Evolutionary conservation across 2,888 invertebrate genomes (phyloP).

Genomic region (Drosophila subsilvestris): DNA sequence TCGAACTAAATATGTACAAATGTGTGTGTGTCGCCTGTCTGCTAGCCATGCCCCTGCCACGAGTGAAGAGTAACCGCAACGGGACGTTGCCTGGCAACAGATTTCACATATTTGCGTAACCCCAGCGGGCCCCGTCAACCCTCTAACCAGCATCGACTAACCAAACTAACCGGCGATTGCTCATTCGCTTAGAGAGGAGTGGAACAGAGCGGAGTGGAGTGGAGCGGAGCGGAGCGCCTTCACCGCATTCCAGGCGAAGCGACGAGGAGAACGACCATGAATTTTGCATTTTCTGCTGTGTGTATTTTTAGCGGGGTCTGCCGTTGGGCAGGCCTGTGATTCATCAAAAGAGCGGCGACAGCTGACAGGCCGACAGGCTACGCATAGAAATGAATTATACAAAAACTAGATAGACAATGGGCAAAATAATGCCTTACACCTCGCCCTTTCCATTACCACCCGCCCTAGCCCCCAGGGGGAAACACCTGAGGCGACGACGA

Average conservation of each 20-base stretch:
- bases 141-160: slow-evolving; percentile 16
- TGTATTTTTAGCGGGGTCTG: slow-evolving; percentile 66
- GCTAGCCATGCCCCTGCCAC: neutral
- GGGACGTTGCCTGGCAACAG: slow-evolving; percentile 56
- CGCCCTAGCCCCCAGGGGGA: slow-evolving; percentile 45
- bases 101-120: slow-evolving; percentile 73
- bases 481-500: slow-evolving; percentile 65
- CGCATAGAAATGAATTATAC: slow-evolving; percentile 72
- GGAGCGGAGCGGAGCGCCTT: slow-evolving; percentile 57
- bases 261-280: slow-evolving; percentile 36
- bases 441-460: neutral
- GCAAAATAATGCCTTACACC: slow-evolving; percentile 17
- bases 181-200: slow-evolving; percentile 53
- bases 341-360: slow-evolving; percentile 76
- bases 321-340: slow-evolving; percentile 68
- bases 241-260: slow-evolving; percentile 63
- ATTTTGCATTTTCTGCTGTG: slow-evolving; percentile 50
- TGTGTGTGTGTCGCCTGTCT: slow-evolving; percentile 5
- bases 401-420: slow-evolving; percentile 62
- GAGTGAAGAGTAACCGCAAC: slow-evolving; percentile 34
- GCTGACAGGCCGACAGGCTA: slow-evolving; percentile 65
- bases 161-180: slow-evolving; percentile 38
- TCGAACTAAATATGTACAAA: neutral
- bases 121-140: slow-evolving; percentile 18
- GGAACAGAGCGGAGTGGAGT: slow-evolving; percentile 34